A percentile compares a stretch with the other conserved stretches of the same genome.
Evolutionary conservation across 2,888 invertebrate genomes (phyloP).

Genomic region (Sabatieria punctata): DNA sequence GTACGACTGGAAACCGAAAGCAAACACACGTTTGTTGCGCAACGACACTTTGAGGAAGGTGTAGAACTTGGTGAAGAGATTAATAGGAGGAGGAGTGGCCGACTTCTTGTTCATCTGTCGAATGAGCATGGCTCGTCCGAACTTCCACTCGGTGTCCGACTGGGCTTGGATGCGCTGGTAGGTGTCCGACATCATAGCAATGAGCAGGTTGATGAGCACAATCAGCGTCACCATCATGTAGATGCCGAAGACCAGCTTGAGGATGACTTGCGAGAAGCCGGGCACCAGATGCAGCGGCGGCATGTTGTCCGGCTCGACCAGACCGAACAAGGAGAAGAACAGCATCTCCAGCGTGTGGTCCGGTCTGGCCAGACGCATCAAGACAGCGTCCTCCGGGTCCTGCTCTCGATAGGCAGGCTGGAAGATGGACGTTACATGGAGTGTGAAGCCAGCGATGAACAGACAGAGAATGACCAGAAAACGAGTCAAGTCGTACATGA

Average conservation of each 20-base stretch:
- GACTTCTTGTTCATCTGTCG: conserved; percentile 93
- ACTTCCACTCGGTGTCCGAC: conserved; percentile 99
- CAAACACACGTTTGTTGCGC: conserved; percentile 23
- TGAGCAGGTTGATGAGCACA: conserved; percentile 92
- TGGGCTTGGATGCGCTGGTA: conserved; percentile 98
- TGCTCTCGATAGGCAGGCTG: conserved; percentile 46
- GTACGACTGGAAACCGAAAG: not conserved
- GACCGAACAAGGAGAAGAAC: conserved; percentile 93
- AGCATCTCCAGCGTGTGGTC: conserved; percentile 80
- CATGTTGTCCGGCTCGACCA: conserved; percentile 48
- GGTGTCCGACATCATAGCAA: conserved; percentile 99
- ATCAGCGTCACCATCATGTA: conserved; percentile 96
- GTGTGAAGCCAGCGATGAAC: conserved; percentile 95
- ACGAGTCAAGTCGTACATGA: conserved; percentile 38
- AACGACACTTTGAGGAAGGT: conserved; percentile 28
- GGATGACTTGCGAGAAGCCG: conserved; percentile 2
- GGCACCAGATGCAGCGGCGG: conserved; percentile 39
- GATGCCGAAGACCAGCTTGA: conserved; percentile 62
- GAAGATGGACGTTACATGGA: conserved; percentile 70
- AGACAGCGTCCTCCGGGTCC: conserved; percentile 27
- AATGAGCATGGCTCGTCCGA: conserved; percentile 90
- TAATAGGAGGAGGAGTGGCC: conserved; percentile 91
- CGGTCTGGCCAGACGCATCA: conserved; percentile 28
- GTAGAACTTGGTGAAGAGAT: conserved; percentile 60
- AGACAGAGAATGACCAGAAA: conserved; percentile 92